Evolutionary conservation across 2,888 invertebrate species (phyloP).

Genomic region (Polia nebulosa): DNA sequence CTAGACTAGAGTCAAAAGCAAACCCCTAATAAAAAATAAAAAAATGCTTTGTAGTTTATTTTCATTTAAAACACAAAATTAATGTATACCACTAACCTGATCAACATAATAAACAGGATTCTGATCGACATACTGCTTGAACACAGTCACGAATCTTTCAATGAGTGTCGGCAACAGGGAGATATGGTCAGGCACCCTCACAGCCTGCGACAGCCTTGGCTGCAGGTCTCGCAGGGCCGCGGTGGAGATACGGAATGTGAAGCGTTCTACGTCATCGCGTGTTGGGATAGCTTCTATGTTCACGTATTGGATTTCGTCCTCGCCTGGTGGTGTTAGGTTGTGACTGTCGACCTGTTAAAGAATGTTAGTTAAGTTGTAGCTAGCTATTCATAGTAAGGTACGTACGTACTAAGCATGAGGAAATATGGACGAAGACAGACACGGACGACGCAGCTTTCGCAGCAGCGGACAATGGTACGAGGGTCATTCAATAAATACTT

Average conservation of each 20-base stretch:
- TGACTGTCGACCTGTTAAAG: conserved; percentile 93
- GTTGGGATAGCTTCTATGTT: conserved; percentile 94
- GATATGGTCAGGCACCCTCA: conserved; percentile 82
- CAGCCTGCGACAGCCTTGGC: conserved; percentile 75
- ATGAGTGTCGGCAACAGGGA: conserved; percentile 93
- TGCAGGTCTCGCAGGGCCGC: conserved; percentile 94
- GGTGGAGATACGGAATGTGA: conserved; percentile 94
- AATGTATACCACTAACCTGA: conserved; percentile 82
- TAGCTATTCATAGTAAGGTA: neutral
- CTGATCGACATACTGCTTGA: conserved; percentile 93
- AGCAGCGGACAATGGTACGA: too few species aligned
- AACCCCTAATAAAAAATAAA: too few species aligned
- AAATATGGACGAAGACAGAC: too few species aligned
- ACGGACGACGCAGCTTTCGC: too few species aligned
- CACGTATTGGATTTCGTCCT: conserved; percentile 94
- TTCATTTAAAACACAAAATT: neutral
- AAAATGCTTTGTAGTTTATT: too few species aligned
- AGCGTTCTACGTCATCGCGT: conserved; percentile 91
- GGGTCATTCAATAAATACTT: too few species aligned
- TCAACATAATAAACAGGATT: conserved; percentile 92
- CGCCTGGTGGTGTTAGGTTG: conserved; percentile 92
- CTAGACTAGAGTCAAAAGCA: too few species aligned
- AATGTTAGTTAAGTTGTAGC: conserved; percentile 8
- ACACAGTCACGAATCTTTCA: conserved; percentile 96
- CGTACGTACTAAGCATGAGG: too few species aligned